Evolutionary conservation across 2,113 vertebrate species (phyloP), one percentile per base, ranked within the genome.

Genomic region (Sinocyclocheilus rhinocerous): DNA sequence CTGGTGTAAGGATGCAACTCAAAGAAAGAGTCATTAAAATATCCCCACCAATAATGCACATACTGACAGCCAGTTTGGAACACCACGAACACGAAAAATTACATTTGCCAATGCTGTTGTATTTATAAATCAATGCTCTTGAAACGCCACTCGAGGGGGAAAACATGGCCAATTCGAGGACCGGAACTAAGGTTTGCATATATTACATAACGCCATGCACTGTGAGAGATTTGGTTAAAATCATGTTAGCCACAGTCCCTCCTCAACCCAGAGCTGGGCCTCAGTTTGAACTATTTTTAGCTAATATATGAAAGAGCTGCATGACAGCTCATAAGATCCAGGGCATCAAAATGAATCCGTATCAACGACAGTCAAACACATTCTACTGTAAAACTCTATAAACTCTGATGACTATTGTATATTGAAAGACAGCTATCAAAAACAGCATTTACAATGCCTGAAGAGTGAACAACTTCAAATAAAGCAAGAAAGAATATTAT

Each of bases 271-370:
- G 52, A 57, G 29, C 42, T 13, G 50, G 55, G 78, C 59, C 22
- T 52, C 39, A 73, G 4, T 39, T 50, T 82, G 24, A 45, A 55
- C 77, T 77, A 79, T 65, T 75, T 83, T 72, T 50, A 80, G 26
- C 20, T 48, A 67, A 84, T 13, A 81, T 77, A 33, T 79, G 36
- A 81, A 81, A 89, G 13, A 45, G 29, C 50, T 18, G 73, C 29
- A 39, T 22, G 72, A 63, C 65, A 83, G 65, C 61, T 83, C 8
- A 59, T 55, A 81, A 36, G 45, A 24, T 78, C 76, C 48, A 76
- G 42, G 39, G 11, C 72, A 75, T 75, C 70, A 75, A n/a, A 72
- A 39, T 72, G 39, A 48, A 73, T 11, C 20, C 1, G 33, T 22
- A 9, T 10, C 29, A 73, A 45, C 33, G 20, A 42, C 69, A 72